Evolutionary conservation across 1,140 invertebrate genomes (phyloP).

Genomic region (Drosophila murphyi): DNA sequence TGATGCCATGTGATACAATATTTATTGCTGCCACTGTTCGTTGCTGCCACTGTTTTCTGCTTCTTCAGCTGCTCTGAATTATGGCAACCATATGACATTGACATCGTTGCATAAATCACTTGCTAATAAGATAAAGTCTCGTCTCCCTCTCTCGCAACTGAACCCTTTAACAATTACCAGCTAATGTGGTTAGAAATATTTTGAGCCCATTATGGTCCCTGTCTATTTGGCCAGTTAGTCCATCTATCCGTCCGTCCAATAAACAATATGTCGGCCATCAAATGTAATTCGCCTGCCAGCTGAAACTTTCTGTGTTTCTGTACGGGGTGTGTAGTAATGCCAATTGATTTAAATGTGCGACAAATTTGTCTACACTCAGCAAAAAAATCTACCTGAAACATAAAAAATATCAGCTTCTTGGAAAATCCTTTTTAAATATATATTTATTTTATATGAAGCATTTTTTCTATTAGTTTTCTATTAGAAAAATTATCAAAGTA

Average conservation of each 20-base stretch:
- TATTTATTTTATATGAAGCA: too few relatives aligned
- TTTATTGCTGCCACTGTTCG: constrained; percentile 50
- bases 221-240: constrained; percentile 48
- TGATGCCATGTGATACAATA: constrained; percentile 80
- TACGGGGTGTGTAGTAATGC: constrained; percentile 12
- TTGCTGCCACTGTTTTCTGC: constrained; percentile 1
- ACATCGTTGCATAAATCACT: constrained; percentile 71
- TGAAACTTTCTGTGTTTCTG: constrained; percentile 1
- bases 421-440: too few relatives aligned
- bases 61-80: constrained; percentile 46
- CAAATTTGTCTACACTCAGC: constrained; percentile 17
- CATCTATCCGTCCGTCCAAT: constrained; percentile 35
- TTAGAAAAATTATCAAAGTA: too few relatives aligned
- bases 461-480: too few relatives aligned
- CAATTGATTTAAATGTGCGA: constrained; percentile 75
- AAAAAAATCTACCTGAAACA: too few relatives aligned
- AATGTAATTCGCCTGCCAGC: constrained; percentile 61
- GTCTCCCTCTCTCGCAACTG: neutral
- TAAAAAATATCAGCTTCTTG: too few relatives aligned
- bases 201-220: constrained; percentile 54
- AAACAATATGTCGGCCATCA: constrained; percentile 49
- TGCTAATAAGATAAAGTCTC: constrained; percentile 20
- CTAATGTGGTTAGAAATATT: constrained; percentile 37
- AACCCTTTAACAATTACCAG: constrained; percentile 64
- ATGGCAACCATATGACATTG: constrained; percentile 73